Evolutionary conservation across 92 coral and sea anemone genomes (phyloP), one percentile per base, ranked within the genome.

Genomic region (Actinernus sp.): DNA sequence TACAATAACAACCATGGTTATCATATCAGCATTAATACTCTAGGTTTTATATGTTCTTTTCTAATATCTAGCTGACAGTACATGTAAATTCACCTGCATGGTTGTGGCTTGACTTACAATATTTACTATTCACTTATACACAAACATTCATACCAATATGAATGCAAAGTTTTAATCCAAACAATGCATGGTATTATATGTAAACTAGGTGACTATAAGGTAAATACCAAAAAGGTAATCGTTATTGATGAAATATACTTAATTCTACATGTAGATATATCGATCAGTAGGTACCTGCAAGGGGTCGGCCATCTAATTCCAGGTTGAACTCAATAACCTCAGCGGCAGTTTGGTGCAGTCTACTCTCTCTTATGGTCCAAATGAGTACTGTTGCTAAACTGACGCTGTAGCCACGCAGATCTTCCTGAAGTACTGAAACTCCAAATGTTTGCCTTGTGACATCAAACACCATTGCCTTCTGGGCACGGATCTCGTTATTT

Each of bases 201-300:
- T 16, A 45, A 16, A 45, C 17, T 12, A n/a, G 28, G 32, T 23
- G 3, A 21, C 8, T 47, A 12, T 19, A 26, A 62, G n/a, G n/a
- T n/a, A n/a, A n/a, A n/a, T n/a, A n/a, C n/a, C n/a, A n/a, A n/a
- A n/a, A n/a, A n/a, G n/a, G n/a, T n/a, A n/a, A n/a, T n/a, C n/a
- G n/a, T n/a, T n/a, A n/a, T n/a, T n/a, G n/a, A n/a, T n/a, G n/a
- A n/a, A n/a, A n/a, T n/a, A n/a, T n/a, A n/a, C n/a, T n/a, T n/a
- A n/a, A n/a, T n/a, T n/a, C n/a, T n/a, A n/a, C n/a, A n/a, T n/a
- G n/a, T 37, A 37, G n/a, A 8, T 8, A n/a, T n/a, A 37, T 37
- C n/a, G 43, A 8, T n/a, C n/a, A n/a, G n/a, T n/a, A n/a, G n/a
- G n/a, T 46, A 60, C 68, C 68, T 60, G 24, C 68, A 37, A 61